These are phyloP conservation scores for Rhabdomys dilectus DNA, from an alignment of 2,113 vertebrate genomes.

Conservation along the genomic window DNA sequence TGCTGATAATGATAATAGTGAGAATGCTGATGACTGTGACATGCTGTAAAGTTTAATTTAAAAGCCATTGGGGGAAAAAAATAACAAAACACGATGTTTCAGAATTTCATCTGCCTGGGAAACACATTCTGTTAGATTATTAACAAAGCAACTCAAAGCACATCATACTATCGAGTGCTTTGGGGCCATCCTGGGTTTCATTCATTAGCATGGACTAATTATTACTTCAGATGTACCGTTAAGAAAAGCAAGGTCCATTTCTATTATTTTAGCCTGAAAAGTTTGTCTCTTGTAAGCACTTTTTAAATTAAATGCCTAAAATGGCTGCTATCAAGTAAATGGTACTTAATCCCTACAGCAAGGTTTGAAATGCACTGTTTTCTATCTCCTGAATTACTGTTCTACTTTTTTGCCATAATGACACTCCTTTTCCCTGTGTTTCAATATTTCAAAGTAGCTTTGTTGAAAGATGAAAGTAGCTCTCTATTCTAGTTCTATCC, in stretches of 20 bases:
- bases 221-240: constrained; percentile 72
- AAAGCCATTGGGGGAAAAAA: constrained; percentile 65
- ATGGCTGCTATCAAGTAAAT: constrained; percentile 62
- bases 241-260: constrained; percentile 53
- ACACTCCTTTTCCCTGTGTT: not conserved
- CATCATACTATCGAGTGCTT: constrained; percentile 58
- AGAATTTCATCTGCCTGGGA: constrained; percentile 49
- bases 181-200: constrained; percentile 49
- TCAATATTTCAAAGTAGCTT: not conserved
- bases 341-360: constrained; percentile 62
- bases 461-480: not conserved
- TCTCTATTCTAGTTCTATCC: not conserved
- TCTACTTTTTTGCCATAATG: constrained; percentile 18
- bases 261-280: constrained; percentile 61
- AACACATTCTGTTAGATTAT: constrained; percentile 68
- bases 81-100: constrained; percentile 52
- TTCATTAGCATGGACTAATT: constrained; percentile 77
- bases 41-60: constrained; percentile 75
- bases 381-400: not conserved
- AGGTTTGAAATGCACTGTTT: constrained; percentile 39
- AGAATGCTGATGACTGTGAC: constrained; percentile 64
- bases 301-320: constrained; percentile 70
- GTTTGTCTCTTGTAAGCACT: constrained; percentile 59
- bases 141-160: constrained; percentile 70
- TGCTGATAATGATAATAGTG: constrained; percentile 68